Base-by-base conservation (phyloP, 2,888 invertebrate genomes). In the Spatulosminthurus flaviceps region DNA sequence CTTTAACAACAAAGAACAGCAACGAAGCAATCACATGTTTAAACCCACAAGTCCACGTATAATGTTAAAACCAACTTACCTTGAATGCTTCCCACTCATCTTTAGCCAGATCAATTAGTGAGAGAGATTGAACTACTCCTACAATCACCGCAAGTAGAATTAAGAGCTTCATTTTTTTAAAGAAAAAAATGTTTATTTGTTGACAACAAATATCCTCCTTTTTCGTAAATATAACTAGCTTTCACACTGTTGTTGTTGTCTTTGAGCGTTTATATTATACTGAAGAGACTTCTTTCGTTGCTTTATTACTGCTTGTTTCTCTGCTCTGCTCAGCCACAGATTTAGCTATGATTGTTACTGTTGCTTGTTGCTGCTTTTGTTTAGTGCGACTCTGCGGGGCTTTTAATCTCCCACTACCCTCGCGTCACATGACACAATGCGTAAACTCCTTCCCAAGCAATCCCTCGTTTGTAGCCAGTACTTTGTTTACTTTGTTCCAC, bases 41-140 rank as follows among this genome's bases (percentile, higher is more conserved):
- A 34, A 51, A 13, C 5, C 5, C 16, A 9, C 51, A 51, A n/a
- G 9, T 41, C 41, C 13, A 51, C 1, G 16, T 19, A n/a, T 19
- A 51, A 51, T 9, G 16, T 13, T 51, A n/a, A 19, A 51, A 19
- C 19, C 21, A 24, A 69, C 77, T 88, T 89, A 94, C 94, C 91
- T 93, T 94, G 87, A 91, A 94, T 0, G 92, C 89, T n/a, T 88
- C 88, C 93, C 93, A 94, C 88, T 94, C 94, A 87, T 93, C 93
- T 83, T 89, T 89, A 73, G 94, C 90, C 81, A 95, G 89, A 86
- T 95, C 93, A 83, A 91, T 89, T 86, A 93, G 91, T 79, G 92
- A 92, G 71, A 94, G 90, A 4, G 93, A 93, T 24, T 81, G 75
- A 16, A 78, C 73, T 19, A 64, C 66, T 43, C 70, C 77, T 4